These are phyloP conservation scores for Lepidochitona cinerea DNA, from an alignment of 2,888 invertebrate species.

Conservation along the genomic window DNA sequence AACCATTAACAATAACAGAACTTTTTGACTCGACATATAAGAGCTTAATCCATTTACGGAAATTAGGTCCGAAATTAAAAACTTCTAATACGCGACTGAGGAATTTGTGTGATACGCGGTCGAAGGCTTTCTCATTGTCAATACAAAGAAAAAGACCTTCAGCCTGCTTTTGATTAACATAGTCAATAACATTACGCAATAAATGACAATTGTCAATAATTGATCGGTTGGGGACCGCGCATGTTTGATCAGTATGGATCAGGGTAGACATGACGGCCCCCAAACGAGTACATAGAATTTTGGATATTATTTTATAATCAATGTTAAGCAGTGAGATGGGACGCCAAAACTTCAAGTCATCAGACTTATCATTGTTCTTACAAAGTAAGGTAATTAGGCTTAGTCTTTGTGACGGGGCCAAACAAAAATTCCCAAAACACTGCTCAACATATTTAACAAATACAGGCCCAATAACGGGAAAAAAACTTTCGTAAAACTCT, in stretches of 20 bases:
- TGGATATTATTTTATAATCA: background rate
- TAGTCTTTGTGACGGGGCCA: background rate
- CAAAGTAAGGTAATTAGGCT: background rate
- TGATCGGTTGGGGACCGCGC: background rate
- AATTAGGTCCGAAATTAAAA: background rate
- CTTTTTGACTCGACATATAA: background rate
- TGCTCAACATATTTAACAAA: background rate
- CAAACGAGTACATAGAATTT: background rate
- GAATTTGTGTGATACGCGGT: background rate
- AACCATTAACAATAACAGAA: no score
- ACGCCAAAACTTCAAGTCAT: background rate
- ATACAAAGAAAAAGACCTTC: background rate
- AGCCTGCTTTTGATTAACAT: background rate
- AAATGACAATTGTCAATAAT: background rate
- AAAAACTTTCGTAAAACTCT: slow-evolving; percentile 11
- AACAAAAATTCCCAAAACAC: background rate
- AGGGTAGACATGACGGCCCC: background rate
- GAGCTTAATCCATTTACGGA: background rate
- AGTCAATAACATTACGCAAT: background rate
- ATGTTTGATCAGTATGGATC: background rate
- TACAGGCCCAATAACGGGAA: background rate
- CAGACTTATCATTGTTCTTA: background rate
- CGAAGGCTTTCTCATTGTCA: background rate
- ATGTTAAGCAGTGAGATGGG: background rate
- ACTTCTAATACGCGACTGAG: background rate